A percentile compares a stretch with the other conserved stretches of the same genome.
Conservation (phyloP, 2,797 vertebrate species). For the Malurus splendens region DNA sequence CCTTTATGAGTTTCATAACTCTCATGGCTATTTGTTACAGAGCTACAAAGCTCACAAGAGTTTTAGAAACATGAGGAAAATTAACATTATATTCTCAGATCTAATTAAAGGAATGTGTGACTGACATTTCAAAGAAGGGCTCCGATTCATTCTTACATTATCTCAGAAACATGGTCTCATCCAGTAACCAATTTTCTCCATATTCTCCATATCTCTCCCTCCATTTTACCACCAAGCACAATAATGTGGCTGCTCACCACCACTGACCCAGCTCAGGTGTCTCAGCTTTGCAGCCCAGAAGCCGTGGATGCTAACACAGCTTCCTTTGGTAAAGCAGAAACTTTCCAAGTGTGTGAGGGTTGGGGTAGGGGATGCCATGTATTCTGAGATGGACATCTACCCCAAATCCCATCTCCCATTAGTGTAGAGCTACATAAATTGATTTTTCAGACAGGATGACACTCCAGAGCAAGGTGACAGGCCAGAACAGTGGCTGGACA, state of each 20-base stretch:
- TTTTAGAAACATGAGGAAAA: neutral
- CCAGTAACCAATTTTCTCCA: neutral
- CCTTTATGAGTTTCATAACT: neutral
- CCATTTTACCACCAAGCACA: neutral
- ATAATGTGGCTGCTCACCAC: neutral
- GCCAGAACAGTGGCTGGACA: conserved; percentile 66
- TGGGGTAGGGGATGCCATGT: neutral
- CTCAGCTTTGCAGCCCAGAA: neutral
- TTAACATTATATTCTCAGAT: neutral
- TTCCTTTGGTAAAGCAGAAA: neutral
- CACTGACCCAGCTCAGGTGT: neutral
- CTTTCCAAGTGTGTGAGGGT: neutral
- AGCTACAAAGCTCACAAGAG: neutral
- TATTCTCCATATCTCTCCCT: neutral
- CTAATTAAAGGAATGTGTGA: neutral
- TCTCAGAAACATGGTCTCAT: neutral
- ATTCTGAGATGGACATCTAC: neutral
- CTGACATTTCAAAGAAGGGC: neutral
- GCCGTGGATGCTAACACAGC: neutral
- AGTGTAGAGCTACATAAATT: neutral
- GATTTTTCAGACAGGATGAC: conserved; percentile 54
- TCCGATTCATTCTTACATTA: neutral
- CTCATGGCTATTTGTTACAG: neutral
- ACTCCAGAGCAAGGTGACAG: conserved; percentile 47
- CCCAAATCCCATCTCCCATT: neutral